These are phyloP conservation scores for Hyaena hyaena DNA, from an alignment of 2,113 vertebrate genomes.

Conservation along the genomic window DNA sequence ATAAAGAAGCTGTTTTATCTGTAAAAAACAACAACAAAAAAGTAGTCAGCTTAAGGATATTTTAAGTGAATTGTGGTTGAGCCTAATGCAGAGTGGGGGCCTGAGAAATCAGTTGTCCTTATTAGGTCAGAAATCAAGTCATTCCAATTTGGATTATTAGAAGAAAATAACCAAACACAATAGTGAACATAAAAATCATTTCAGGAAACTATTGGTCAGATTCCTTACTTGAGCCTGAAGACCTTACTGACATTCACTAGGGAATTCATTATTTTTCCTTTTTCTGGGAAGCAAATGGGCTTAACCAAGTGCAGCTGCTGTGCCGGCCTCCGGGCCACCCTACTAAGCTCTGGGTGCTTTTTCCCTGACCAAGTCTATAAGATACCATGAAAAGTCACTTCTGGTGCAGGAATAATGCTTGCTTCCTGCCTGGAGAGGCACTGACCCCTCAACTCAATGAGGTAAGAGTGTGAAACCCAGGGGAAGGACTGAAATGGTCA, in stretches of 20 bases:
- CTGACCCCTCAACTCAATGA: neutral
- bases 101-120: neutral
- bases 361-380: neutral
- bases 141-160: neutral
- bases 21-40: neutral
- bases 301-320: neutral
- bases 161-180: constrained; percentile 2
- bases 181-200: neutral
- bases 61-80: constrained; percentile 20
- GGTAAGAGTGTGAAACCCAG: neutral
- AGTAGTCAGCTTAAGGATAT: neutral
- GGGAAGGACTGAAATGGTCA: neutral
- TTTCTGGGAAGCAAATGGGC: constrained; percentile 8
- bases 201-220: neutral
- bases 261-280: neutral
- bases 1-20: neutral
- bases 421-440: neutral
- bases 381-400: constrained; percentile 40
- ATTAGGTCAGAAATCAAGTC: neutral
- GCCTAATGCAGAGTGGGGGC: neutral
- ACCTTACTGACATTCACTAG: neutral
- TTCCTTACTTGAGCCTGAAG: neutral
- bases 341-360: neutral
- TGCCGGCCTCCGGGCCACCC: neutral
- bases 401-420: neutral